Evolutionary conservation across 1,140 invertebrate species (phyloP).

Genomic region (Drosophila nikananu): DNA sequence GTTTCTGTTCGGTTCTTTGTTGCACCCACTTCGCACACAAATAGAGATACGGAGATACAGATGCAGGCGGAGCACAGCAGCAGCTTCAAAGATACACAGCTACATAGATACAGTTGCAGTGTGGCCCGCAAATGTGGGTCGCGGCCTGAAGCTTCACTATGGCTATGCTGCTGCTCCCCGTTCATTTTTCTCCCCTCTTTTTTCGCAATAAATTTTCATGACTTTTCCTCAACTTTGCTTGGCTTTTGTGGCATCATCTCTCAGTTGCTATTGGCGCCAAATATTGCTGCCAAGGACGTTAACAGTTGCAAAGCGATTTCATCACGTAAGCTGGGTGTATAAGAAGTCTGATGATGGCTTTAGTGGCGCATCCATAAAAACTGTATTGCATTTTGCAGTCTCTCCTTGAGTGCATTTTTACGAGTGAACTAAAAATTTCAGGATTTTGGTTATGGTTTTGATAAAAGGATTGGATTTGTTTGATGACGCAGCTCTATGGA

Average conservation of each 20-base stretch:
- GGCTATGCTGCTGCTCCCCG: constrained; percentile 1
- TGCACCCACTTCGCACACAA: constrained; percentile 38
- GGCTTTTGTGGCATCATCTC: constrained; percentile 33
- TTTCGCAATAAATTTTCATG: constrained; percentile 28
- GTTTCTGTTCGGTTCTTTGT: constrained; percentile 56
- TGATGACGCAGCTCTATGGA: background rate
- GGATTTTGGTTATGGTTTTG: background rate
- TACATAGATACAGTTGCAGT: constrained; percentile 29
- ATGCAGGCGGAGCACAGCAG: constrained; percentile 14
- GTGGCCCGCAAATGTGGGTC: constrained; percentile 46
- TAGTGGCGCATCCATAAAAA: constrained; percentile 5
- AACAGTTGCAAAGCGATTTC: constrained; percentile 37
- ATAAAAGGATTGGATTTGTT: background rate
- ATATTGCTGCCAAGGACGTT: constrained; percentile 41
- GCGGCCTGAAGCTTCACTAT: constrained; percentile 37
- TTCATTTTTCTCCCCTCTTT: background rate
- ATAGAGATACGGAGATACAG: constrained; percentile 8
- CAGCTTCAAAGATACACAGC: constrained; percentile 29
- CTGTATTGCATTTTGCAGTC: constrained; percentile 4
- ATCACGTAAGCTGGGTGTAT: constrained; percentile 31
- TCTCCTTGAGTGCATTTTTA: constrained; percentile 21
- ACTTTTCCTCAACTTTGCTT: constrained; percentile 22
- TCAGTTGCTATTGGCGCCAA: constrained; percentile 43
- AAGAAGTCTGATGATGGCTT: constrained; percentile 18
- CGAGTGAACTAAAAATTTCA: background rate